phyloP scores from a whole-genome alignment of 2,888 invertebrate species.

The Eulithis prunata region DNA sequence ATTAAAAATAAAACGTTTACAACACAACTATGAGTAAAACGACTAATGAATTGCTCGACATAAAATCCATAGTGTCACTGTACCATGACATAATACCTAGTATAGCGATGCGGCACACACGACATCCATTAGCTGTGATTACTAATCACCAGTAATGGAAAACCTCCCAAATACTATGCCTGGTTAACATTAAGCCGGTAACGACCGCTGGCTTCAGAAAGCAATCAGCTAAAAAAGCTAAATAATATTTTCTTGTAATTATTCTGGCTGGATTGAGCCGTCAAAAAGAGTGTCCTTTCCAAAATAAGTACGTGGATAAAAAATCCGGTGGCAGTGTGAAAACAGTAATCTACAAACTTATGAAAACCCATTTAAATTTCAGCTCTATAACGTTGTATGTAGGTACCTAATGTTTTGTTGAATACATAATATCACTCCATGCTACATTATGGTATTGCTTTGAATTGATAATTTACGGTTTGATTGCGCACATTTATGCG shows the following conservation, averaged over 20 bases:
- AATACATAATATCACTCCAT: constrained; percentile 60
- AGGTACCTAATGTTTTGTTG: constrained; percentile 46
- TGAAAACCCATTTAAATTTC: no score
- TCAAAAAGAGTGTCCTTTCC: no score
- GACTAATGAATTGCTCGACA: constrained; percentile 35
- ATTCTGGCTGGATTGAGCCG: not conserved
- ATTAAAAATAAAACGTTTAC: constrained; percentile 11
- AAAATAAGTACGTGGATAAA: no score
- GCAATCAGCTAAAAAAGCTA: not conserved
- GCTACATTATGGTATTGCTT: constrained; percentile 49
- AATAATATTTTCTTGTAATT: not conserved
- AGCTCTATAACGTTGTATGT: no score
- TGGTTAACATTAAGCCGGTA: constrained; percentile 16
- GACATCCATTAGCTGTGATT: constrained; percentile 65
- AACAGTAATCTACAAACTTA: no score
- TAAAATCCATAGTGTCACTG: constrained; percentile 37
- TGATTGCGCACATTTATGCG: constrained; percentile 50
- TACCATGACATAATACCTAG: constrained; percentile 46
- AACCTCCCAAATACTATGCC: constrained; percentile 28
- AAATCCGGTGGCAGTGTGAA: no score
- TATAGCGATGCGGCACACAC: constrained; percentile 45
- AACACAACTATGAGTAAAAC: constrained; percentile 20
- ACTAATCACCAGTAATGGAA: constrained; percentile 63
- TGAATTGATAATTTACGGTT: constrained; percentile 55
- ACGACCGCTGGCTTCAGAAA: not conserved